These are phyloP conservation scores for Dascillus cervinus DNA, from an alignment of 2,888 invertebrate genomes.

Conservation along the genomic window DNA sequence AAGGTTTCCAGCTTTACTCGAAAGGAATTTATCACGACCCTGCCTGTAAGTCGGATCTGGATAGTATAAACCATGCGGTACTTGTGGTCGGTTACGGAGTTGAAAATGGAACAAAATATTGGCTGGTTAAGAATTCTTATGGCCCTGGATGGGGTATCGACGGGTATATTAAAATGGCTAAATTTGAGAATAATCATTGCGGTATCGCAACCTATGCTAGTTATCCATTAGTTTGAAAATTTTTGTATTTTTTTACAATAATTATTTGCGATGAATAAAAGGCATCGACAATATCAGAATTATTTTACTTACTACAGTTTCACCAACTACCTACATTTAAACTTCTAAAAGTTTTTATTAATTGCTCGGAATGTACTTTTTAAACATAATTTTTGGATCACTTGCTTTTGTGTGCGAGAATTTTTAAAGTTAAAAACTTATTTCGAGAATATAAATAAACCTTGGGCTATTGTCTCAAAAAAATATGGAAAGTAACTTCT, in stretches of 20 bases:
- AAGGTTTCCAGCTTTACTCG: slow-evolving; percentile 69
- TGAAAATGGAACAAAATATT: slow-evolving; percentile 51
- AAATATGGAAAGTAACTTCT: too few species aligned
- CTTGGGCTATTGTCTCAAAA: too few species aligned
- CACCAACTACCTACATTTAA: too few species aligned
- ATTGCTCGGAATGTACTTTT: too few species aligned
- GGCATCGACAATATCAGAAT: too few species aligned
- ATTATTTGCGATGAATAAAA: too few species aligned
- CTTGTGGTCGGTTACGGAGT: slow-evolving; percentile 74
- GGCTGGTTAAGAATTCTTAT: slow-evolving; percentile 66
- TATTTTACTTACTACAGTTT: too few species aligned
- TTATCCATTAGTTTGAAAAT: slow-evolving; percentile 68
- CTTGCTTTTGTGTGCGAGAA: too few species aligned
- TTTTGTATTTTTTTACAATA: slow-evolving; percentile 1
- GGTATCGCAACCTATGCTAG: slow-evolving; percentile 73
- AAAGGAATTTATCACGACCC: slow-evolving; percentile 71
- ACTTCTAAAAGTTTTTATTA: too few species aligned
- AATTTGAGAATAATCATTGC: slow-evolving; percentile 59
- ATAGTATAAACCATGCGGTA: slow-evolving; percentile 72
- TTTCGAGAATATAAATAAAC: too few species aligned
- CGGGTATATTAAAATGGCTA: slow-evolving; percentile 28
- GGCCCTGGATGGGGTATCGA: slow-evolving; percentile 36
- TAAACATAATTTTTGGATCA: too few species aligned
- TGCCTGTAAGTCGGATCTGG: slow-evolving; percentile 50
- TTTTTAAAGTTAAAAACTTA: too few species aligned